These are phyloP conservation scores for Zaprionus kolodkinae DNA, from an alignment of 1,140 invertebrate genomes.

Conservation along the genomic window DNA sequence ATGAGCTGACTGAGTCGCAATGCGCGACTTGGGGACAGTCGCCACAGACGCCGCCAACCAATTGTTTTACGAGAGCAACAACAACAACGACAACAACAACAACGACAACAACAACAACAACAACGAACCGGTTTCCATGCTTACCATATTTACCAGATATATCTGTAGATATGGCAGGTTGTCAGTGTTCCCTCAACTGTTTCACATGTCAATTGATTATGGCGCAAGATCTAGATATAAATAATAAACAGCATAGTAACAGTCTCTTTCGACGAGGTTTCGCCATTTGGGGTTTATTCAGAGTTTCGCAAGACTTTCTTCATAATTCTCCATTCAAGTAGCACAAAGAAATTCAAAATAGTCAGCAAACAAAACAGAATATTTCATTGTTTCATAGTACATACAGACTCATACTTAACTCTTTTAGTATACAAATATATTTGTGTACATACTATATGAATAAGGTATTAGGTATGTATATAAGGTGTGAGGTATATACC, in stretches of 20 bases:
- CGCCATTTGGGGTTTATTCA: too few relatives aligned
- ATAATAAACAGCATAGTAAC: too few relatives aligned
- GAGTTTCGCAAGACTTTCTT: too few relatives aligned
- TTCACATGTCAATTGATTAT: not conserved
- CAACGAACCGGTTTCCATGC: conserved; percentile 58
- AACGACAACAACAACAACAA: conserved; percentile 11
- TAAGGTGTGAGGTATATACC: too few relatives aligned
- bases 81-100: conserved; percentile 3
- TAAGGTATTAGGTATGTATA: too few relatives aligned
- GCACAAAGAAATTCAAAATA: not conserved
- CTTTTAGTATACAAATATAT: not conserved
- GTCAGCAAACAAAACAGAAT: not conserved
- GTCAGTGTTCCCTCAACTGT: not conserved
- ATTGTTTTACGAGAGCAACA: conserved; percentile 52
- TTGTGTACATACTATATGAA: not conserved
- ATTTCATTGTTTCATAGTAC: not conserved
- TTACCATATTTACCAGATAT: too few relatives aligned
- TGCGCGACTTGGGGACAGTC: conserved; percentile 52
- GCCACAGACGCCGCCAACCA: conserved; percentile 37
- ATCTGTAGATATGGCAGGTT: too few relatives aligned
- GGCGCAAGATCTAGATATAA: not conserved
- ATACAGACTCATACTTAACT: not conserved
- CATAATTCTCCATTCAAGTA: not conserved
- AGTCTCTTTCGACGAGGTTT: not conserved
- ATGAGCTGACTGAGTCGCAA: conserved; percentile 45